A percentile compares a stretch with the other conserved stretches of the same genome.
Evolutionary conservation across 2,888 invertebrate genomes (phyloP).

Genomic region (Neoaliturus tenellus): DNA sequence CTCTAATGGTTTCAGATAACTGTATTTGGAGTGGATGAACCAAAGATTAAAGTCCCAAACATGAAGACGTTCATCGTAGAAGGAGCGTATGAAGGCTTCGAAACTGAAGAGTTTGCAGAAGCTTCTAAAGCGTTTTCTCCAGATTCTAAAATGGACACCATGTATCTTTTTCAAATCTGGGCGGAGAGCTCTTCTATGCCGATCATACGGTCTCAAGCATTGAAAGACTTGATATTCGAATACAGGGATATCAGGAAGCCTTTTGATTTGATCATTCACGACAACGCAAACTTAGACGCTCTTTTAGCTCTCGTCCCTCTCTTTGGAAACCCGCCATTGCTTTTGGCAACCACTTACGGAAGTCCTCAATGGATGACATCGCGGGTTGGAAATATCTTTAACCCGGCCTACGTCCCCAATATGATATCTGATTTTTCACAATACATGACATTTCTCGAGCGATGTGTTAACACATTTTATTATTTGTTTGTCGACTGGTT

Average conservation of each 20-base stretch:
- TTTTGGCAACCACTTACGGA: conserved; percentile 14
- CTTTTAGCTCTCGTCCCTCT: conserved; percentile 9
- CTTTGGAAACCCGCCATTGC: conserved; percentile 23
- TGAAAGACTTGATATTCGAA: conserved; percentile 10
- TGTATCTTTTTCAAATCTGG: conserved; percentile 15
- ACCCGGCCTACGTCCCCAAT: conserved; percentile 37
- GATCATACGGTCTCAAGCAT: conserved; percentile 11
- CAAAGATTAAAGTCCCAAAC: conserved; percentile 31
- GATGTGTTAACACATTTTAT: neutral
- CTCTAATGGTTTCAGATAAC: conserved; percentile 17
- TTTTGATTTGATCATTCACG: conserved; percentile 34
- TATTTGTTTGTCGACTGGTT: conserved; percentile 22
- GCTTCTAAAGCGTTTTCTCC: neutral
- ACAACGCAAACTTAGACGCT: neutral
- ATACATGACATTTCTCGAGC: conserved; percentile 14
- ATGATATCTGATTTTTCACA: neutral
- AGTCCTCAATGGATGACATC: conserved; percentile 39
- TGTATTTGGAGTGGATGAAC: conserved; percentile 37
- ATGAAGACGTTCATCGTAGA: neutral
- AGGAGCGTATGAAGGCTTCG: neutral
- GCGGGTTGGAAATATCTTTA: conserved; percentile 16
- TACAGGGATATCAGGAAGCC: conserved; percentile 5
- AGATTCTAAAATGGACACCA: neutral
- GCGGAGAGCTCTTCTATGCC: neutral
- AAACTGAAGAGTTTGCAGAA: neutral